Evolutionary conservation across 1,140 invertebrate species (phyloP).

Genomic region (Zophobas atratus): DNA sequence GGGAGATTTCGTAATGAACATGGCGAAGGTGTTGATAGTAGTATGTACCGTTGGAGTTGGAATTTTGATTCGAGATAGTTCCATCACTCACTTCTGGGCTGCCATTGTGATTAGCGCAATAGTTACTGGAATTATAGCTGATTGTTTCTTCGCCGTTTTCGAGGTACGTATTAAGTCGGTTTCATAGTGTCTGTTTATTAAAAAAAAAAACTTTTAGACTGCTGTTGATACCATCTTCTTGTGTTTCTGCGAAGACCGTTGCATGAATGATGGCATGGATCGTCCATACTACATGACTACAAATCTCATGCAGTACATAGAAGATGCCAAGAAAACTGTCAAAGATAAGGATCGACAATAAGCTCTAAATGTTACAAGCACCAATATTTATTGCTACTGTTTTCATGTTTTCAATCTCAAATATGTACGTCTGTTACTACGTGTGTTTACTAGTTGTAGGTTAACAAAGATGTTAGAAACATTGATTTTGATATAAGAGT

Average conservation of each 20-base stretch:
- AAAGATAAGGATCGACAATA: neutral
- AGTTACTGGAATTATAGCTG: constrained; percentile 82
- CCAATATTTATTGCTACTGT: neutral
- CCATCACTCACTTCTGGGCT: constrained; percentile 77
- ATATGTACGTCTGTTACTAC: no score
- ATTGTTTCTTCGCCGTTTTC: constrained; percentile 84
- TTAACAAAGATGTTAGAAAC: no score
- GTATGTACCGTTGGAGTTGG: constrained; percentile 75
- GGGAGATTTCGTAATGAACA: constrained; percentile 84
- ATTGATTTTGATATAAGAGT: no score
- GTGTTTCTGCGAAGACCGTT: constrained; percentile 44
- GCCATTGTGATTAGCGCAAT: constrained; percentile 76
- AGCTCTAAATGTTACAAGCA: neutral
- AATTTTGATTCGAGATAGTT: constrained; percentile 63
- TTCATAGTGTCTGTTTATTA: constrained; percentile 11
- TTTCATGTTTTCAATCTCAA: neutral
- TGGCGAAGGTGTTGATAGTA: constrained; percentile 82
- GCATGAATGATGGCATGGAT: constrained; percentile 31
- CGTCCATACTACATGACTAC: constrained; percentile 30
- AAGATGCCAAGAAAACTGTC: constrained; percentile 25
- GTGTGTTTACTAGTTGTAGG: no score
- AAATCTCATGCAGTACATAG: constrained; percentile 43
- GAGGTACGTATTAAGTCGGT: constrained; percentile 73
- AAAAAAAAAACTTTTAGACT: constrained; percentile 75
- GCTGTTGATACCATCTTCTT: constrained; percentile 74